These are phyloP conservation scores for Actinostola sp. DNA, from an alignment of 92 coral and sea anemone genomes.

Conservation along the genomic window DNA sequence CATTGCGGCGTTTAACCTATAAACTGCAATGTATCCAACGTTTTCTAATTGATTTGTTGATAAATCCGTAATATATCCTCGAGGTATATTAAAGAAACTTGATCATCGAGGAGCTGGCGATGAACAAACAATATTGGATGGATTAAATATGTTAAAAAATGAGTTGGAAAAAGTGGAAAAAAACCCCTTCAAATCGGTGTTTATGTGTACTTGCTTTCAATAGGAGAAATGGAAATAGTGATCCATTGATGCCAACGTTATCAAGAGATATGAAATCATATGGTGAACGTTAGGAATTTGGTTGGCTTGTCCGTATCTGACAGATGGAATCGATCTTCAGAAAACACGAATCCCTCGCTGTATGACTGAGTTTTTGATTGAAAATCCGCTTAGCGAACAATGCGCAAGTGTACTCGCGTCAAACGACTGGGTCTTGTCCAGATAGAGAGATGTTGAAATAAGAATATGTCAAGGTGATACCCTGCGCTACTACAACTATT, in stretches of 20 bases:
- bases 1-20: conserved; percentile 15
- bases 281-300: too few relatives aligned
- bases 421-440: too few relatives aligned
- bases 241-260: too few relatives aligned
- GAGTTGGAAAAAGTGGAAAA: too few relatives aligned
- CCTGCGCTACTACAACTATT: neutral
- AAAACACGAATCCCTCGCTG: neutral
- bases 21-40: neutral
- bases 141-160: neutral
- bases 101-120: neutral
- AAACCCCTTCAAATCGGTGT: too few relatives aligned
- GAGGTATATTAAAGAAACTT: neutral
- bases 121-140: neutral
- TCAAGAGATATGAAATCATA: too few relatives aligned
- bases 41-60: conserved; percentile 12
- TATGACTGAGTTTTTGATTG: conserved; percentile 17
- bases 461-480: neutral
- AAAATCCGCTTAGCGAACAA: neutral
- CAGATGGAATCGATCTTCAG: neutral
- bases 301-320: too few relatives aligned
- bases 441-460: conserved; percentile 8
- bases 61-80: neutral
- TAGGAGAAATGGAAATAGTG: too few relatives aligned
- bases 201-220: too few relatives aligned
- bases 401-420: neutral